phyloP scores from a whole-genome alignment of 1,140 invertebrate species.

The Homalodisca vitripennis region DNA sequence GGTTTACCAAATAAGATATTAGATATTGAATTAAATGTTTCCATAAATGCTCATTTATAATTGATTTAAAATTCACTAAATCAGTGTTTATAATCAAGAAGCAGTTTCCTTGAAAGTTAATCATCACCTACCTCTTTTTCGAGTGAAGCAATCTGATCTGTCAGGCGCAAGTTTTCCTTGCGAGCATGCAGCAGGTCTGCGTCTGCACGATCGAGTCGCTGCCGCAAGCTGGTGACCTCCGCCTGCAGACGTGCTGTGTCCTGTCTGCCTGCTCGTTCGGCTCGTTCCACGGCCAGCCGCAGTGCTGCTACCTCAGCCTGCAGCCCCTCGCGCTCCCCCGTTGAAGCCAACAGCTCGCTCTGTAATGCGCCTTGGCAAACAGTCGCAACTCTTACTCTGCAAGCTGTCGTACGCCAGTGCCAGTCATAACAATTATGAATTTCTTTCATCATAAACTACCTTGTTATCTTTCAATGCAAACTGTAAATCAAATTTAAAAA shows the following conservation, averaged over 20 bases:
- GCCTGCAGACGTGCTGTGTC: conserved; percentile 69
- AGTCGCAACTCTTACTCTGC: conserved; percentile 32
- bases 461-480: too few relatives aligned
- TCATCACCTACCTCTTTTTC: conserved; percentile 76
- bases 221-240: conserved; percentile 73
- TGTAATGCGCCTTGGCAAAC: conserved; percentile 59
- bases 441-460: too few relatives aligned
- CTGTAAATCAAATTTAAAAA: too few relatives aligned
- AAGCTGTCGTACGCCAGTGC: too few relatives aligned
- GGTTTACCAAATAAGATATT: too few relatives aligned
- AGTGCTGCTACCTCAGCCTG: conserved; percentile 72
- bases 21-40: too few relatives aligned
- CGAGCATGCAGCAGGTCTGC: conserved; percentile 73
- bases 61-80: too few relatives aligned
- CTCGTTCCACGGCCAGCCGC: conserved; percentile 60
- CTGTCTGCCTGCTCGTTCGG: conserved; percentile 68
- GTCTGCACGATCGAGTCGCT: conserved; percentile 73
- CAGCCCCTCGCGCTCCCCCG: conserved; percentile 70
- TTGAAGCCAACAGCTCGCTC: conserved; percentile 67
- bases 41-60: too few relatives aligned
- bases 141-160: conserved; percentile 69
- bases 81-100: too few relatives aligned
- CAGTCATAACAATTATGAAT: too few relatives aligned
- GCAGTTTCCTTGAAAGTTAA: too few relatives aligned
- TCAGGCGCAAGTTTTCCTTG: conserved; percentile 69